These are phyloP conservation scores for Ciconia maguari DNA, from an alignment of 2,113 vertebrate genomes.

Conservation along the genomic window DNA sequence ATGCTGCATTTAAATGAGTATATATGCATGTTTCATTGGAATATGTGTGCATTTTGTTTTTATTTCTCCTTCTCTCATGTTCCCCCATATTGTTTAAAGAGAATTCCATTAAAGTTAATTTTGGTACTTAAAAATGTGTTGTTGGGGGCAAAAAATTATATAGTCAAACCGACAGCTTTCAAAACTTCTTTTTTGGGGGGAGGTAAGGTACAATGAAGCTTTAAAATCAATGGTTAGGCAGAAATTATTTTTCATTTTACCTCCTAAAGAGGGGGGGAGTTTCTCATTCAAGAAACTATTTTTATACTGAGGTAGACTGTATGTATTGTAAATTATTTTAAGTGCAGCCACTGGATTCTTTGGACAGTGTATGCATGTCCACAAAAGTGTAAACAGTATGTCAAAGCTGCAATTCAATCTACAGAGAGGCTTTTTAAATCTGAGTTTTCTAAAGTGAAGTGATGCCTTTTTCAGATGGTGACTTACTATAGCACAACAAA, in stretches of 20 bases:
- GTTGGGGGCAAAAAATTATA: not conserved
- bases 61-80: not conserved
- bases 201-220: fast-evolving
- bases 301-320: not conserved
- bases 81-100: not conserved
- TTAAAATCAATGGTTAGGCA: not conserved
- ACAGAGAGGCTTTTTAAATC: not conserved
- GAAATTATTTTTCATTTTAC: not conserved
- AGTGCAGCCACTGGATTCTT: not conserved
- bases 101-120: not conserved
- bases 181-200: not conserved
- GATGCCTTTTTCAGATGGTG: not conserved
- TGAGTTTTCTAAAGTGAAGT: not conserved
- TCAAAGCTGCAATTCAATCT: not conserved
- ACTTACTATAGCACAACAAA: not conserved
- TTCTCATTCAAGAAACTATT: not conserved
- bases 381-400: not conserved
- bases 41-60: not conserved
- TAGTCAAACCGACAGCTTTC: not conserved
- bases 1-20: not conserved
- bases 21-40: not conserved
- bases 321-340: not conserved
- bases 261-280: not conserved
- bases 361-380: not conserved
- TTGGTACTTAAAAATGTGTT: not conserved